Evolutionary conservation across 2,888 invertebrate species (phyloP).

Genomic region (Rhynchonema sp.): DNA sequence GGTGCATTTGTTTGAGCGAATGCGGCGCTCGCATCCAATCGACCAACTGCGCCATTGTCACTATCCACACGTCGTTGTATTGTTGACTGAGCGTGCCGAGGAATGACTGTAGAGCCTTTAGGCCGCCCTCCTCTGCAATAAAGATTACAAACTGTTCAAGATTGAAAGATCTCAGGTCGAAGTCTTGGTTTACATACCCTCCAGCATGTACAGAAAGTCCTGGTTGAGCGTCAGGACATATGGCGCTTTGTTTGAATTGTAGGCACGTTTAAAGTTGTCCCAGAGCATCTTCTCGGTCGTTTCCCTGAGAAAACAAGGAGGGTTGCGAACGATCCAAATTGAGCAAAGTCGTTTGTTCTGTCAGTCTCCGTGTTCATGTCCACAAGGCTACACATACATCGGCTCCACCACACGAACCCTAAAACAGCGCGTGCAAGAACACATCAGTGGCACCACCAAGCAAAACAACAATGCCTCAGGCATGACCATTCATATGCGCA

Average conservation of each 20-base stretch:
- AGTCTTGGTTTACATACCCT: neutral
- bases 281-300: slow-evolving; percentile 43
- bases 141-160: no score
- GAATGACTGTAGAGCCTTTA: neutral
- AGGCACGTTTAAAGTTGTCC: slow-evolving; percentile 84
- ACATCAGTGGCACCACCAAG: no score
- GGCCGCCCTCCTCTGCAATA: neutral
- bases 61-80: slow-evolving; percentile 22
- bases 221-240: slow-evolving; percentile 73
- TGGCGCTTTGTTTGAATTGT: slow-evolving; percentile 75
- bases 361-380: no score
- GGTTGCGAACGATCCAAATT: no score
- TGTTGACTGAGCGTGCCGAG: neutral
- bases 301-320: no score
- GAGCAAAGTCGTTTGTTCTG: no score
- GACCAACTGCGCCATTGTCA: slow-evolving; percentile 22
- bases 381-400: no score
- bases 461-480: no score
- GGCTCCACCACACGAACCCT: no score
- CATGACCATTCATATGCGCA: no score
- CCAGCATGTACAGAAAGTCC: slow-evolving; percentile 47
- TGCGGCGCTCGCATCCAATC: slow-evolving; percentile 87
- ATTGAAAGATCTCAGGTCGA: no score
- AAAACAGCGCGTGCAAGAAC: no score
- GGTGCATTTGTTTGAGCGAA: slow-evolving; percentile 44